A percentile compares a stretch with the other conserved stretches of the same genome.
These are phyloP conservation scores for Ctenosaura bakeri DNA, from an alignment of 2,797 vertebrate genomes.

Conservation along the genomic window DNA sequence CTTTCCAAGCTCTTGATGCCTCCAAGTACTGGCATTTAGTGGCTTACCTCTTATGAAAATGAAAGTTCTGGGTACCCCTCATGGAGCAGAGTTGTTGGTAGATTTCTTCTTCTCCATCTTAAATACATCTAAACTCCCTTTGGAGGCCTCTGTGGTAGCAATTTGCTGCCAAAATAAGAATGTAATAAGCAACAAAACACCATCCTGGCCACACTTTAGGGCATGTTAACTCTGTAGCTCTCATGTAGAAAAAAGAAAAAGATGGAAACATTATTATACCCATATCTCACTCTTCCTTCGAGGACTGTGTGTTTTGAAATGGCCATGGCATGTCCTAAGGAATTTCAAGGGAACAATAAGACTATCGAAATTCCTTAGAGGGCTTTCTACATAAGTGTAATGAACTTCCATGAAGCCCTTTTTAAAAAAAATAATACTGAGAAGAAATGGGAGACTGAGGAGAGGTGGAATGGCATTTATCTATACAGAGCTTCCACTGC, in stretches of 20 bases:
- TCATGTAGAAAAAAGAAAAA: no score
- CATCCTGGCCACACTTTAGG: no score
- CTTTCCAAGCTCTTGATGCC: no score
- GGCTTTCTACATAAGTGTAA: neutral
- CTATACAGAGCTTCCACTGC: conserved; percentile 4
- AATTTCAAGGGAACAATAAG: neutral
- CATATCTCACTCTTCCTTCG: neutral
- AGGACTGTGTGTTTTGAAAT: neutral
- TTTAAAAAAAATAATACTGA: neutral
- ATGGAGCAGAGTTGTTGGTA: no score
- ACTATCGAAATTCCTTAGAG: neutral
- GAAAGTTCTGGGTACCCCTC: no score
- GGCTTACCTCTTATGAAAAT: no score
- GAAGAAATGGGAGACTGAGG: neutral
- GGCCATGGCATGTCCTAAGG: neutral
- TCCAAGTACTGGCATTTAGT: no score
- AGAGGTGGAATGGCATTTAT: conserved; percentile 12
- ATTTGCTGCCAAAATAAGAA: neutral
- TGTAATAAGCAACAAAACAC: neutral
- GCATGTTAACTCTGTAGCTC: neutral
- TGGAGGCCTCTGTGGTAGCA: neutral
- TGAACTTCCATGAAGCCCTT: neutral
- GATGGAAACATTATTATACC: neutral
- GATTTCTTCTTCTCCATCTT: no score
- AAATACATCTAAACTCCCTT: no score